Conservation (phyloP, 2,888 invertebrate species). For the Ditula angustiorana region DNA sequence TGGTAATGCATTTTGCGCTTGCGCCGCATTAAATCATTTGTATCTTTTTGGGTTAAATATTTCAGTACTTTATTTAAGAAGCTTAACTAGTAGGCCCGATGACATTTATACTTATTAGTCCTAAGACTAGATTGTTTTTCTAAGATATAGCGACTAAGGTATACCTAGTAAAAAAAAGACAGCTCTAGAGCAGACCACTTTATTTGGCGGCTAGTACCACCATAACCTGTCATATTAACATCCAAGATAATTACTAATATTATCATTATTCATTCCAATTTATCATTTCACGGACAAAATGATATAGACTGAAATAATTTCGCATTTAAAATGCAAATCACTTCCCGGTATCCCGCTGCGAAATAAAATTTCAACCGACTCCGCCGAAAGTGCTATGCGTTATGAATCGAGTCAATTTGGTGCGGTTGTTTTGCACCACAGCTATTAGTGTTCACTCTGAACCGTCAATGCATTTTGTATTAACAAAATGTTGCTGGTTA, state of each 20-base stretch:
- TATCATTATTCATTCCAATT: neutral
- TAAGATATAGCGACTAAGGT: no score
- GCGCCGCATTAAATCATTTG: no score
- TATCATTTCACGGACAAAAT: neutral
- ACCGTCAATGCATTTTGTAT: conserved; percentile 47
- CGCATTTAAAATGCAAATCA: neutral
- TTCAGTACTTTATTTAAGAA: no score
- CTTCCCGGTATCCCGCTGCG: neutral
- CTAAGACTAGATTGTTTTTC: no score
- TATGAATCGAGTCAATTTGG: conserved; percentile 57
- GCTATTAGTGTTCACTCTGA: conserved; percentile 49
- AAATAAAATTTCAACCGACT: neutral
- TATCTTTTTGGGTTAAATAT: no score
- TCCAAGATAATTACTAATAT: no score
- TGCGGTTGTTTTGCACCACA: conserved; percentile 51
- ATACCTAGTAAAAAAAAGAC: no score
- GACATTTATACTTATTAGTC: no score
- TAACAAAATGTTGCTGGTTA: conserved; percentile 29
- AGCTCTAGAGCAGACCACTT: no score
- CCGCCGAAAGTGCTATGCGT: conserved; percentile 36
- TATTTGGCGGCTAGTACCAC: no score
- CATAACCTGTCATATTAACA: no score
- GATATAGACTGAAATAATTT: conserved; percentile 1
- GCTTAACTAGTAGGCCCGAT: no score
- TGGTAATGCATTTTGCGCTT: conserved; percentile 6